These are phyloP conservation scores for Neria commutata DNA, from an alignment of 2,888 invertebrate species.

Conservation along the genomic window DNA sequence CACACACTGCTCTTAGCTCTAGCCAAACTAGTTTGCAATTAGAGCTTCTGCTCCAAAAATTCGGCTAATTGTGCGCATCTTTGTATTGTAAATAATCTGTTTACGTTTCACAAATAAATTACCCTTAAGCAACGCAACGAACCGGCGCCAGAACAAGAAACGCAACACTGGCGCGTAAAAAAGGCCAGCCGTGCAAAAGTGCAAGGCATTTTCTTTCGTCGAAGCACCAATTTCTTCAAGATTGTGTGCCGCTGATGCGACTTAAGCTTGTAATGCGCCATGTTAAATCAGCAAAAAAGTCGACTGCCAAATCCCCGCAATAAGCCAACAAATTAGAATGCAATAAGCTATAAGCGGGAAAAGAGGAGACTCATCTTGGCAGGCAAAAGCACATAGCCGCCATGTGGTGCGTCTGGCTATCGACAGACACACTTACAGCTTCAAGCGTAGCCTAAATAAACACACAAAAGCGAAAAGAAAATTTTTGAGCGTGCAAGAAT, in stretches of 20 bases:
- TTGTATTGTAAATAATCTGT: constrained; percentile 9
- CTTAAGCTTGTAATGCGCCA: constrained; percentile 5
- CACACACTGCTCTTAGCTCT: too few relatives aligned
- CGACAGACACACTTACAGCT: too few relatives aligned
- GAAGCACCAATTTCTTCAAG: neutral
- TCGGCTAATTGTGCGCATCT: too few relatives aligned
- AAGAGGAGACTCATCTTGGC: neutral
- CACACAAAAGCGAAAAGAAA: neutral
- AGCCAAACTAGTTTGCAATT: neutral
- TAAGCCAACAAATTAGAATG: constrained; percentile 4
- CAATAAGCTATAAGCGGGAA: neutral
- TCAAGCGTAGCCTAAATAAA: too few relatives aligned
- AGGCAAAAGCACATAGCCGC: too few relatives aligned
- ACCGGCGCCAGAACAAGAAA: neutral
- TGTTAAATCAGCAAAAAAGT: constrained; percentile 1
- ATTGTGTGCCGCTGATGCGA: neutral
- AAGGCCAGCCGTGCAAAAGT: neutral
- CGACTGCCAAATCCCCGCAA: too few relatives aligned
- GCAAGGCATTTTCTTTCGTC: too few relatives aligned
- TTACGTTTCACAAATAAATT: constrained; percentile 13
- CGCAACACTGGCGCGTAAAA: neutral
- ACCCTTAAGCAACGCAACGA: constrained; percentile 4
- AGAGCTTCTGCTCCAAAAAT: constrained; percentile 1
- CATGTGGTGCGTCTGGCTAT: too few relatives aligned
- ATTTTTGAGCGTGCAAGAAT: too few relatives aligned